Evolutionary conservation across 2,113 vertebrate species (phyloP).

Genomic region (Atractosteus spatula): DNA sequence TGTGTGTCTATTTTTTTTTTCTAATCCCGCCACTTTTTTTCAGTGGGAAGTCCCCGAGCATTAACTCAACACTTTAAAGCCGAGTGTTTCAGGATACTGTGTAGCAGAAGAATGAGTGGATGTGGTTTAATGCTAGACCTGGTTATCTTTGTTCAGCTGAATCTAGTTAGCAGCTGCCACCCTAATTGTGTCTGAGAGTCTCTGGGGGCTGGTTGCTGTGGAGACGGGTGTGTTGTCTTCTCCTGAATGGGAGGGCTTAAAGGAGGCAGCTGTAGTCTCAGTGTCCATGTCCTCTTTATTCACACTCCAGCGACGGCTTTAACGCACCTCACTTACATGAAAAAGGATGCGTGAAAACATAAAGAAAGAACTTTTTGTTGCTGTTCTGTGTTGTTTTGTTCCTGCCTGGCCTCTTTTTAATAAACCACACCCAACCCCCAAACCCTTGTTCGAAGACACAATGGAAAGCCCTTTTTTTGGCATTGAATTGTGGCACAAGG

Average conservation of each 20-base stretch:
- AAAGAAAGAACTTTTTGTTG: conserved; percentile 10
- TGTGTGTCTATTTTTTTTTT: not conserved
- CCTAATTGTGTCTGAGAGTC: conserved; percentile 4
- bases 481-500: conserved; percentile 13
- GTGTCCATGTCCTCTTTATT: conserved; percentile 35
- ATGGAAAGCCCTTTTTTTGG: conserved; percentile 22
- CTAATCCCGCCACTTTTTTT: not conserved
- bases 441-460: conserved; percentile 10
- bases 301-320: conserved; percentile 52
- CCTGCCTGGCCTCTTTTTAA: not conserved
- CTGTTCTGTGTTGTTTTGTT: conserved; percentile 18
- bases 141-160: conserved; percentile 26
- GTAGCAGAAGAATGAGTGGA: not conserved
- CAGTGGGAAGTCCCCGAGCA: conserved; percentile 45
- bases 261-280: conserved; percentile 47
- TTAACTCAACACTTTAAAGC: not conserved
- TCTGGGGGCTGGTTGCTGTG: conserved; percentile 26
- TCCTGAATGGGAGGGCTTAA: conserved; percentile 26
- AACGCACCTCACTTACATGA: conserved; percentile 29
- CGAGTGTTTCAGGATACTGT: too few relatives aligned
- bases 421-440: not conserved
- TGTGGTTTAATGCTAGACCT: not conserved
- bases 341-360: conserved; percentile 32
- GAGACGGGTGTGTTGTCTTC: conserved; percentile 26
- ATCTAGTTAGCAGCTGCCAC: not conserved